Conservation (phyloP, 2,113 vertebrate species). For the Onychostruthus taczanowskii region DNA sequence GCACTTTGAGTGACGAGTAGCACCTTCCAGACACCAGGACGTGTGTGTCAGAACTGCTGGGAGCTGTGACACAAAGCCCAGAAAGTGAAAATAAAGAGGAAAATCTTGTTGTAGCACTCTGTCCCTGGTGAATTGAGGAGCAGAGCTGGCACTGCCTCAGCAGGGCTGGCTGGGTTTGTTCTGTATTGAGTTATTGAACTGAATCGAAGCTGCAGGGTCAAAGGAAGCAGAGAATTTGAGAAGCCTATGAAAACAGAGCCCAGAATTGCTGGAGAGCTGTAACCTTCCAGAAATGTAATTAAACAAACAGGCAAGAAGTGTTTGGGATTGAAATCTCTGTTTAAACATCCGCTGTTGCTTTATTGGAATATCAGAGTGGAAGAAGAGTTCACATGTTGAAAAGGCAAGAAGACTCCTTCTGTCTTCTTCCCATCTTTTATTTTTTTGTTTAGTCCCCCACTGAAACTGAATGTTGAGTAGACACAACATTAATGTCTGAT, state of each 20-base stretch:
- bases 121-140: background rate
- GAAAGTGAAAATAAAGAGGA: background rate
- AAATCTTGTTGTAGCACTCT: background rate
- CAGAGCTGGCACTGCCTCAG: background rate
- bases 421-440: background rate
- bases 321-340: slow-evolving; percentile 22
- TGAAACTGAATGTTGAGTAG: background rate
- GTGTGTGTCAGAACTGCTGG: background rate
- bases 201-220: background rate
- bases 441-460: background rate
- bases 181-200: background rate
- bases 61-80: background rate
- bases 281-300: slow-evolving; percentile 40
- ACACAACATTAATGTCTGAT: background rate
- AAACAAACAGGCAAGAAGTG: slow-evolving; percentile 28
- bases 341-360: slow-evolving; percentile 19
- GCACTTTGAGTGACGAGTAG: background rate
- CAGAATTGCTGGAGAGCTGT: background rate
- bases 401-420: background rate
- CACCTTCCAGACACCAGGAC: background rate
- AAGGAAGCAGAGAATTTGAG: background rate
- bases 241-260: background rate
- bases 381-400: background rate
- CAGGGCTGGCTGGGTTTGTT: background rate
- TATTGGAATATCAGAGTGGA: slow-evolving; percentile 10